These are phyloP conservation scores for Clarias pachynema DNA, from an alignment of 2,797 vertebrate species.

Conservation along the genomic window DNA sequence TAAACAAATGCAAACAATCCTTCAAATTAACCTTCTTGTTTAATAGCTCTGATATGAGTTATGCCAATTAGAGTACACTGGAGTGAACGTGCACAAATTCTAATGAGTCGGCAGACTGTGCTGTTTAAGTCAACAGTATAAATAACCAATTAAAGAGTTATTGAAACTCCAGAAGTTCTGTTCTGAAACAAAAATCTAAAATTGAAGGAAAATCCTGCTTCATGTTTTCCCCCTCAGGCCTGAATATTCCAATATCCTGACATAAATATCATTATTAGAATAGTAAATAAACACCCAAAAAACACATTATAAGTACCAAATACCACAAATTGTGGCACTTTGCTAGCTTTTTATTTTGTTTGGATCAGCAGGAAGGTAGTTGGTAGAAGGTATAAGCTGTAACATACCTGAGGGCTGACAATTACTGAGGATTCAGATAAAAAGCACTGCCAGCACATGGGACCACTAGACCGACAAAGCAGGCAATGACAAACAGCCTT, in stretches of 20 bases:
- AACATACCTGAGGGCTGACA: constrained; percentile 38
- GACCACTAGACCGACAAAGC: constrained; percentile 61
- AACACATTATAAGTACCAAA: constrained; percentile 20
- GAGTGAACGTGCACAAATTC: background rate
- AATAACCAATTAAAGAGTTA: background rate
- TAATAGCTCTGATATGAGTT: constrained; percentile 21
- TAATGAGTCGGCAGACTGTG: background rate
- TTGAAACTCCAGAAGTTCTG: background rate
- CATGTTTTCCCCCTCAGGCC: background rate
- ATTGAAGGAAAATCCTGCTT: background rate
- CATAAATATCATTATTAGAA: background rate
- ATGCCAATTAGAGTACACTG: constrained; percentile 16
- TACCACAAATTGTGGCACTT: constrained; percentile 26
- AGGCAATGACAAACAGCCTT: constrained; percentile 63
- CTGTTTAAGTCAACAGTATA: background rate
- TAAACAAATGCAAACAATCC: constrained; percentile 12
- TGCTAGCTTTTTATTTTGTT: constrained; percentile 13
- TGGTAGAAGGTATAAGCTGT: background rate
- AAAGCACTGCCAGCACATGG: constrained; percentile 41
- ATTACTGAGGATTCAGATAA: constrained; percentile 29
- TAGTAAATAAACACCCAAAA: background rate
- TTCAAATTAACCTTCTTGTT: constrained; percentile 27
- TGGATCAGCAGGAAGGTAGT: constrained; percentile 12
- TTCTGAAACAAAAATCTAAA: background rate
- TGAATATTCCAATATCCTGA: background rate